These are phyloP conservation scores for Tryphoninae sp. DNA, from an alignment of 2,888 invertebrate genomes.

Conservation along the genomic window DNA sequence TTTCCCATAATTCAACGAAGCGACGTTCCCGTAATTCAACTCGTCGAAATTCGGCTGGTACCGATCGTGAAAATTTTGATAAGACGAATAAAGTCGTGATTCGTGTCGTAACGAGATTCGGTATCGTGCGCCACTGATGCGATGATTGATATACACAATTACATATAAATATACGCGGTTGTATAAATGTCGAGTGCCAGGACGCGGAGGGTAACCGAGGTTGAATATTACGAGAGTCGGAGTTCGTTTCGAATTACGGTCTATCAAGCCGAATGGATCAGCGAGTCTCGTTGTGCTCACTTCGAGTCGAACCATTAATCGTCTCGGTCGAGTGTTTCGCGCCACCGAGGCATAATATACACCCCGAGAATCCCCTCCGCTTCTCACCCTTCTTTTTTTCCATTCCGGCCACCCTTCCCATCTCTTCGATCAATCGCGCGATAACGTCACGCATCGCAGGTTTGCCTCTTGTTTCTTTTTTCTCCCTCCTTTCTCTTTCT, in stretches of 20 bases:
- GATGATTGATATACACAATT: slow-evolving; percentile 7
- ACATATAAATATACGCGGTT: not conserved
- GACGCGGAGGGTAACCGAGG: not conserved
- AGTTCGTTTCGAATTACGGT: slow-evolving; percentile 42
- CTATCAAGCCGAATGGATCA: slow-evolving; percentile 46
- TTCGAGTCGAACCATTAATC: slow-evolving; percentile 51
- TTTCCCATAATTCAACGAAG: slow-evolving; percentile 7
- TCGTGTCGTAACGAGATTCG: not conserved
- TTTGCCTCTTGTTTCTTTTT: slow-evolving; percentile 7
- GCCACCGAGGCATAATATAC: slow-evolving; percentile 39
- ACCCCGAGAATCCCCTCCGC: slow-evolving; percentile 9
- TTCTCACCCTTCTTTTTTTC: not conserved
- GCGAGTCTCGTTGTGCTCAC: slow-evolving; percentile 40
- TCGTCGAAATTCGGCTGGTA: not conserved
- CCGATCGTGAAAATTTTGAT: slow-evolving; percentile 11
- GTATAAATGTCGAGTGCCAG: not conserved
- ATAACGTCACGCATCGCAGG: slow-evolving; percentile 59
- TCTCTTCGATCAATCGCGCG: slow-evolving; percentile 55
- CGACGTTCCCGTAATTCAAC: not conserved
- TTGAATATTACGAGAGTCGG: slow-evolving; percentile 23
- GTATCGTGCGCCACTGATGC: not conserved
- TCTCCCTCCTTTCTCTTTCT: not conserved
- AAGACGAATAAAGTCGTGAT: slow-evolving; percentile 20
- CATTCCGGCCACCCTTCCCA: slow-evolving; percentile 19
- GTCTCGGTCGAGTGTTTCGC: slow-evolving; percentile 35